phyloP scores from a whole-genome alignment of 2,797 vertebrate genomes.

The Syngnathus acus region DNA sequence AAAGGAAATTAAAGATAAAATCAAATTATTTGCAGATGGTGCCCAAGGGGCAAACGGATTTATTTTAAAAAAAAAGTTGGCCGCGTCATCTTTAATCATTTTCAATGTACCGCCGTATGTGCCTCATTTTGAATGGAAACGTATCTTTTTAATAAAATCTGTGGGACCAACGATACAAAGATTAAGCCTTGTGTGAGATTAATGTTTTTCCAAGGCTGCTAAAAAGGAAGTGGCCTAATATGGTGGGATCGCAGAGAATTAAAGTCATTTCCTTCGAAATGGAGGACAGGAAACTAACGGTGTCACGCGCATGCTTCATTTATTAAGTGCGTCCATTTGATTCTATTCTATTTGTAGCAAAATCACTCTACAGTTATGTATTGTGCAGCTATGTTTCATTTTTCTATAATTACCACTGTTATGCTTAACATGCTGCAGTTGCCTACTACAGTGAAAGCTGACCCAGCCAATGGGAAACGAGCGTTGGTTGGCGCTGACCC shows the following conservation, averaged over 20 bases:
- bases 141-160: slow-evolving; percentile 21
- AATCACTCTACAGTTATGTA: too few species aligned
- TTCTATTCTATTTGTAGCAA: too few species aligned
- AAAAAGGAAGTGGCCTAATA: neutral
- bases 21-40: slow-evolving; percentile 17
- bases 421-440: neutral
- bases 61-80: slow-evolving; percentile 4
- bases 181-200: neutral
- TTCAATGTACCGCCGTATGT: slow-evolving; percentile 18
- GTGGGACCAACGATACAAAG: neutral
- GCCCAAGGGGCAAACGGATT: neutral
- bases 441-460: too few species aligned
- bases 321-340: too few species aligned
- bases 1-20: slow-evolving; percentile 39
- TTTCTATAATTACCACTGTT: too few species aligned
- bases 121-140: slow-evolving; percentile 16
- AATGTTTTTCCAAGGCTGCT: neutral
- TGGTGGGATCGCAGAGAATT: neutral
- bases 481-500: neutral
- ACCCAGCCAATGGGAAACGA: neutral
- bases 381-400: too few species aligned
- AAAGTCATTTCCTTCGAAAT: neutral
- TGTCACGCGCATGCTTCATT: neutral
- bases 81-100: slow-evolving; percentile 1
- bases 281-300: neutral